Percentiles rank a stretch among this genome's conserved stretches.
Evolutionary conservation across 2,888 invertebrate genomes (phyloP).

Genomic region (Cantharis lateralis): DNA sequence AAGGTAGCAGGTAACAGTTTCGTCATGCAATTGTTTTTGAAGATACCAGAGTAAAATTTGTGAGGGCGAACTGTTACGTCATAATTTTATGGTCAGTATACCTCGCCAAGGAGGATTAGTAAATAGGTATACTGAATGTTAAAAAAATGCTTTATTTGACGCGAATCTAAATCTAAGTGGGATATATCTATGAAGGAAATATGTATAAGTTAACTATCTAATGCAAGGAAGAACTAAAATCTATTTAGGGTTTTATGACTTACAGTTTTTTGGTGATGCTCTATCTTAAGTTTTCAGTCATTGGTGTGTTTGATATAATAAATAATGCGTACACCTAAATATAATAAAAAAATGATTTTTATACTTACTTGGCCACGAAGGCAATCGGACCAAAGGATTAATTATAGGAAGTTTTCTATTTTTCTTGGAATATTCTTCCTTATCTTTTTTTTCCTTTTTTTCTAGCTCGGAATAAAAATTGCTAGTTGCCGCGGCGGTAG

Average conservation of each 20-base stretch:
- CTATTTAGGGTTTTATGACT: constrained; percentile 1
- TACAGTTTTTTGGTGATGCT: not conserved
- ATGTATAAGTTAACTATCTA: not conserved
- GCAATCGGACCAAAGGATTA: constrained; percentile 84
- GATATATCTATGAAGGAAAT: not conserved
- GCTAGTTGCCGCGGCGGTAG: constrained; percentile 64
- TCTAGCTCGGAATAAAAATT: constrained; percentile 58
- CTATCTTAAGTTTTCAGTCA: not conserved
- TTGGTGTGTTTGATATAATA: constrained; percentile 11
- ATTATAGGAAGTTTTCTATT: constrained; percentile 82
- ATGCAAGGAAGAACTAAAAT: not conserved
- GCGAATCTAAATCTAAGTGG: not conserved
- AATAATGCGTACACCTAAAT: not conserved
- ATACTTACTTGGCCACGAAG: constrained; percentile 82
- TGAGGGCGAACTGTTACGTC: not conserved
- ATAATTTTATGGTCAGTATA: not conserved
- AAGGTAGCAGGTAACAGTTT: not conserved
- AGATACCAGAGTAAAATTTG: not conserved
- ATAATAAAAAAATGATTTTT: constrained; percentile 6
- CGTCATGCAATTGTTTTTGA: too few relatives aligned
- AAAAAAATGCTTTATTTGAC: not conserved
- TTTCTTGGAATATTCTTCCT: constrained; percentile 59
- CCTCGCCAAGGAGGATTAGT: not conserved
- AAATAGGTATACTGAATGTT: not conserved
- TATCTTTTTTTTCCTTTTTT: constrained; percentile 51